Evolutionary conservation across 1,140 invertebrate genomes (phyloP), one percentile per base, ranked within the genome.

Genomic region (Drosophila tropicalis): DNA sequence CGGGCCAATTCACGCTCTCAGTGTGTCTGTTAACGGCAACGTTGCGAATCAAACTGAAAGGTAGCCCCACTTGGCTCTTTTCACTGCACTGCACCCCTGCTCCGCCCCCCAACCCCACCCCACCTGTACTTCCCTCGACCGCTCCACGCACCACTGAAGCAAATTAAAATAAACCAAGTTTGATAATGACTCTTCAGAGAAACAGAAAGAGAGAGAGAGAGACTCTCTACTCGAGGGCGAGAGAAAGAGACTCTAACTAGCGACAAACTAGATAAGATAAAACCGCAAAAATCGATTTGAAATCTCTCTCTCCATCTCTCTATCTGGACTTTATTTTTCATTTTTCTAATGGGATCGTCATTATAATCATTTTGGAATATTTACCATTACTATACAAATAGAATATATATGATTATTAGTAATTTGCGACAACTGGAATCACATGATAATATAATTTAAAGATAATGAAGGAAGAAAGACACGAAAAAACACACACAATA

Each of bases 191-290:
- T 40, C 32, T 15, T 22, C 15, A 51, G 44, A 51, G 44, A 47
- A 2, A 47, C 12, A 68, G 13, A 54, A 9, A 34, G 19, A 47
- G 47, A n/a, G 15, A 29, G 19, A 51, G 5, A 51, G 44, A 19
- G 39, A 60, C n/a, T n/a, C n/a, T n/a, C n/a, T n/a, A n/a, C n/a
- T n/a, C n/a, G 36, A 47, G 15, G 5, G 58, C 9, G 10, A 9
- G 25, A 32, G 9, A 15, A 3, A 40, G 60, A 62, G 44, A 51
- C 44, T 51, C 17, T 51, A 51, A 58, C 62, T 29, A 56, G 32
- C 57, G 65, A 64, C 66, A 47, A 29, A 55, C 41, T 62, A 57
- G 82, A 85, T 85, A 72, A 86, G 82, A 86, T 86, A 86, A 79
- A 63, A 62, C 54, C 44, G 39, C 64, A 65, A 74, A 69, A 66